Percentiles rank a stretch among this genome's conserved stretches.
Evolutionary conservation across 37 sponge, comb jelly and placozoan genomes (phyloP).

Genomic region (Spongia lamella): DNA sequence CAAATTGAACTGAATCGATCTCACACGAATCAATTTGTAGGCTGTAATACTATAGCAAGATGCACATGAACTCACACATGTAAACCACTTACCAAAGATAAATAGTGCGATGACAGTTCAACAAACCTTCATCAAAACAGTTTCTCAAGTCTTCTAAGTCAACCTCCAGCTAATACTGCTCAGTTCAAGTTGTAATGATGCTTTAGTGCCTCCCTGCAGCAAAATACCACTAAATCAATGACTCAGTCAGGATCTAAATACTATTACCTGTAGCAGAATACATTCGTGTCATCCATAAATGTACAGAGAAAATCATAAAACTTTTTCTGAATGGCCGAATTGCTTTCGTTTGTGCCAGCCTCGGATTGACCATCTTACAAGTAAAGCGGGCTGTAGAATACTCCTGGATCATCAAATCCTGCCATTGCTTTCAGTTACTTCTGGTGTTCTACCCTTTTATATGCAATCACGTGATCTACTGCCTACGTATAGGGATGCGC

Average conservation of each 20-base stretch:
- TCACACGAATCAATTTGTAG: too few relatives aligned
- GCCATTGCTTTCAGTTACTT: slow-evolving; percentile 71
- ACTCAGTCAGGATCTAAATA: too few relatives aligned
- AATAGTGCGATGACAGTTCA: slow-evolving; percentile 77
- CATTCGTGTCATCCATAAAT: slow-evolving; percentile 83
- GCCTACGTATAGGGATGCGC: too few relatives aligned
- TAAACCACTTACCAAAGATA: slow-evolving; percentile 78
- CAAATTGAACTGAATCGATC: too few relatives aligned
- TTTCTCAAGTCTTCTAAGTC: slow-evolving; percentile 80
- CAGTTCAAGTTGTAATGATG: slow-evolving; percentile 87
- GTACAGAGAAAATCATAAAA: slow-evolving; percentile 97
- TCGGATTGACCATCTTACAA: slow-evolving; percentile 66
- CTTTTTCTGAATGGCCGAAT: slow-evolving; percentile 49
- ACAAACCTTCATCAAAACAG: slow-evolving; percentile 75
- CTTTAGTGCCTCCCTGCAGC: slow-evolving; percentile 87
- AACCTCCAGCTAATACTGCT: slow-evolving; percentile 82
- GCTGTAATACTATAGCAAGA: too few relatives aligned
- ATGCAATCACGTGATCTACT: too few relatives aligned
- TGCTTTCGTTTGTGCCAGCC: slow-evolving; percentile 34
- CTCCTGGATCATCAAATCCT: slow-evolving; percentile 93
- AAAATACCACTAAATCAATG: too few relatives aligned
- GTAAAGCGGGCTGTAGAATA: slow-evolving; percentile 86
- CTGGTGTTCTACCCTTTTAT: too few relatives aligned
- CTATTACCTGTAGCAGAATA: slow-evolving; percentile 86
- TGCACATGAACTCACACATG: not conserved